These are phyloP conservation scores for Paraplagusia blochii DNA, from an alignment of 2,113 vertebrate species.

Conservation along the genomic window DNA sequence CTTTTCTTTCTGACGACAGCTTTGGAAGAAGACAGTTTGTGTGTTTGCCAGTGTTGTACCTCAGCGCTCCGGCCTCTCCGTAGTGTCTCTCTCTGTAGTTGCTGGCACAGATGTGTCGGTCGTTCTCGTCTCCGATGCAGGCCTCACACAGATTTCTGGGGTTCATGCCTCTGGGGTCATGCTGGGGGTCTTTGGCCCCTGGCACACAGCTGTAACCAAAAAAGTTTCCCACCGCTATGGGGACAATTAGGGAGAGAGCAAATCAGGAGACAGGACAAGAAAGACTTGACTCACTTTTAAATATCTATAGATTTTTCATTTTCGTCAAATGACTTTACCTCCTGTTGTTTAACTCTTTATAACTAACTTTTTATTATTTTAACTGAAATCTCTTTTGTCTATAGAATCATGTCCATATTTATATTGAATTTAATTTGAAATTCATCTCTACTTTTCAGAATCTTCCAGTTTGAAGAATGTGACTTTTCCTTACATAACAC, in stretches of 20 bases:
- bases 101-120: constrained; percentile 77
- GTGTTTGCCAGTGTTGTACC: constrained; percentile 51
- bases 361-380: too few species aligned
- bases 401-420: too few species aligned
- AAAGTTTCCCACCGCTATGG: constrained; percentile 77
- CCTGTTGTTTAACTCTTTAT: too few species aligned
- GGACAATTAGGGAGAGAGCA: background rate
- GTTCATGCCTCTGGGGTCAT: constrained; percentile 79
- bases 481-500: background rate
- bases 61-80: constrained; percentile 77
- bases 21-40: too few species aligned
- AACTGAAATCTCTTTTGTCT: too few species aligned
- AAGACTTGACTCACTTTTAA: background rate
- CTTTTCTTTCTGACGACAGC: too few species aligned
- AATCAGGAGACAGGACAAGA: background rate
- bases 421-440: too few species aligned
- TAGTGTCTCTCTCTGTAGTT: constrained; percentile 76
- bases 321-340: too few species aligned
- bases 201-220: constrained; percentile 82
- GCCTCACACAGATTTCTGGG: constrained; percentile 81
- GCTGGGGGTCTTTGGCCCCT: constrained; percentile 71
- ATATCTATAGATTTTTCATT: too few species aligned
- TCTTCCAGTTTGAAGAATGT: too few species aligned
- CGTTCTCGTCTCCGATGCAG: constrained; percentile 80
- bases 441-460: too few species aligned